Conservation (phyloP, 2,888 invertebrate genomes). For the Eudemis profundana region DNA sequence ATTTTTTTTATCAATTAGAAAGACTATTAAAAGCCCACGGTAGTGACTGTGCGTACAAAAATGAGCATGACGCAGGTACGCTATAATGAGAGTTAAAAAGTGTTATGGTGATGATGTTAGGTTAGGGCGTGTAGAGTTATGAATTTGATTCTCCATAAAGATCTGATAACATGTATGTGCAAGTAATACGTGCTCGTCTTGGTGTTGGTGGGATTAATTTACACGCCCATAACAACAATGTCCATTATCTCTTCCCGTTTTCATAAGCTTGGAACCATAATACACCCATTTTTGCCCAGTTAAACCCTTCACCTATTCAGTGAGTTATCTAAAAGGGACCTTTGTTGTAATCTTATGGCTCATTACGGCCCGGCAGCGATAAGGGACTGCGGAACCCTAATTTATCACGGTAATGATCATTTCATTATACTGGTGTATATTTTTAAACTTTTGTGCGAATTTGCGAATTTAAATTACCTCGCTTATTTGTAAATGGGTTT, state of each 20-base stretch:
- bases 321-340: conserved; percentile 36
- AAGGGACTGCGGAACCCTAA: conserved; percentile 39
- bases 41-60: too few species aligned
- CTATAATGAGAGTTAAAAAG: too few species aligned
- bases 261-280: conserved; percentile 1
- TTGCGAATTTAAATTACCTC: neutral
- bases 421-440: conserved; percentile 32
- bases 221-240: neutral
- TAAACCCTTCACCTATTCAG: conserved; percentile 15
- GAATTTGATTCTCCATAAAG: too few species aligned
- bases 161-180: too few species aligned
- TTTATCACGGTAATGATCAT: conserved; percentile 40
- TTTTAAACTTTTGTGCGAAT: conserved; percentile 29
- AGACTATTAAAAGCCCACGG: too few species aligned
- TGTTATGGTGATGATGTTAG: too few species aligned
- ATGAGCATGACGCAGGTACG: too few species aligned
- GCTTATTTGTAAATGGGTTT: neutral
- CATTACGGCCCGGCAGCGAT: conserved; percentile 33
- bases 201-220: too few species aligned
- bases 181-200: too few species aligned
- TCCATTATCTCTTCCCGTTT: neutral
- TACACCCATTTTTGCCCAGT: neutral
- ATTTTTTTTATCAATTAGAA: too few species aligned
- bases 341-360: conserved; percentile 40
- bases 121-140: too few species aligned